Percentiles rank a stretch among this genome's conserved stretches.
Evolutionary conservation across 2,888 invertebrate genomes (phyloP).

Genomic region (Octodonta nipae): DNA sequence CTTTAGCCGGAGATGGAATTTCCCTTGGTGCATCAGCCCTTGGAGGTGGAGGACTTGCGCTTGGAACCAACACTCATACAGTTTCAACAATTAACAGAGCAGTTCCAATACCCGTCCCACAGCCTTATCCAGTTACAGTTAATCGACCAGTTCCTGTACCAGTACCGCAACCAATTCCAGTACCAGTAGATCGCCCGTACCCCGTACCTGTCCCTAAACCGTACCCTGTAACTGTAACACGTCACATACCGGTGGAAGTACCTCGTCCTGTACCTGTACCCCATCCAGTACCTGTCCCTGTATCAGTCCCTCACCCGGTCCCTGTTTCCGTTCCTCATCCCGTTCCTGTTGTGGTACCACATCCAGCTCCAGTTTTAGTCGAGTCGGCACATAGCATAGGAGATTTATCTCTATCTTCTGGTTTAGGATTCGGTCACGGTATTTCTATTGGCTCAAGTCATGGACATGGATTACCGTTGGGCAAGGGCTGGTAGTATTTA

Average conservation of each 20-base stretch:
- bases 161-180: slow-evolving; percentile 28
- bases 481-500: slow-evolving; percentile 7
- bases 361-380: slow-evolving; percentile 18
- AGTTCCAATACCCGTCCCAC: slow-evolving; percentile 35
- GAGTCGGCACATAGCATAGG: slow-evolving; percentile 14
- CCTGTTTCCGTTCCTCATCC: slow-evolving; percentile 25
- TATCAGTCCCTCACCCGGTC: slow-evolving; percentile 22
- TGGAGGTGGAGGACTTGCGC: slow-evolving; percentile 16
- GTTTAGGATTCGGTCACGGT: slow-evolving; percentile 9
- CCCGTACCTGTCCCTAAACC: slow-evolving; percentile 22
- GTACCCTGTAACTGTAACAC: slow-evolving; percentile 39
- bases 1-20: slow-evolving; percentile 13
- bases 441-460: slow-evolving; percentile 5
- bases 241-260: slow-evolving; percentile 25
- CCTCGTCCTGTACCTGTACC: slow-evolving; percentile 26
- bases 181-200: slow-evolving; percentile 38
- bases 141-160: slow-evolving; percentile 30
- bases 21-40: slow-evolving; percentile 12
- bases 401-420: slow-evolving; percentile 7
- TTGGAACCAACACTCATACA: slow-evolving; percentile 18
- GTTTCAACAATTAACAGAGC: slow-evolving; percentile 37
- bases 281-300: slow-evolving; percentile 21
- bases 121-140: slow-evolving; percentile 43
- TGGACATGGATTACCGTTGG: slow-evolving; percentile 9
- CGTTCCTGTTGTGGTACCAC: slow-evolving; percentile 19